These are phyloP conservation scores for Crypturellus undulatus DNA, from an alignment of 2,113 vertebrate species.

Conservation along the genomic window DNA sequence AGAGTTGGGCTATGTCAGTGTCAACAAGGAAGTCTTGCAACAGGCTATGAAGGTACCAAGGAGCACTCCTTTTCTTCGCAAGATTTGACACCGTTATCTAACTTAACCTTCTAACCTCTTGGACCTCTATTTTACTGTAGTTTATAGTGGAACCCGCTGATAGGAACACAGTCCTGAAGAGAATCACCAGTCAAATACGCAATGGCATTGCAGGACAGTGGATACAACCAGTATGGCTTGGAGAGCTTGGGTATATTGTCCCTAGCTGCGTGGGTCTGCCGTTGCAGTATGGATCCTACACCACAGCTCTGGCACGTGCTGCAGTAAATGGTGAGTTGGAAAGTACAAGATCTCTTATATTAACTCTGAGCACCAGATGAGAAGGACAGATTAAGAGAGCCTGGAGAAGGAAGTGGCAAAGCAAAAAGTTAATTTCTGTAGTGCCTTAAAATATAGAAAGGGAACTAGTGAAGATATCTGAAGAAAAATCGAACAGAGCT, in stretches of 20 bases:
- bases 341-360: accelerated
- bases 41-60: slow-evolving; percentile 75
- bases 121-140: slow-evolving; percentile 7
- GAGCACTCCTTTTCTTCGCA: not conserved
- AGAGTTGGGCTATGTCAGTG: slow-evolving; percentile 78
- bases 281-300: slow-evolving; percentile 78
- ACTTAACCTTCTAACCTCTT: not conserved
- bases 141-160: not conserved
- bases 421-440: not conserved
- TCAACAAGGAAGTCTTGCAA: slow-evolving; percentile 79
- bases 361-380: accelerated
- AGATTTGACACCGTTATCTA: accelerated
- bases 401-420: not conserved
- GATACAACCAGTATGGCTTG: slow-evolving; percentile 74
- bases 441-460: not conserved
- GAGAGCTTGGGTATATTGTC: slow-evolving; percentile 77
- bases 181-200: slow-evolving; percentile 36
- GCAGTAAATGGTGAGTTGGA: slow-evolving; percentile 57
- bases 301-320: slow-evolving; percentile 73
- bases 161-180: slow-evolving; percentile 2
- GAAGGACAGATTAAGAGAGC: not conserved
- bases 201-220: slow-evolving; percentile 54
- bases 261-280: slow-evolving; percentile 82
- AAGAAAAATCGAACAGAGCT: not conserved
- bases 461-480: not conserved